Conservation (phyloP, 2,797 vertebrate species). For the Sparus aurata region DNA sequence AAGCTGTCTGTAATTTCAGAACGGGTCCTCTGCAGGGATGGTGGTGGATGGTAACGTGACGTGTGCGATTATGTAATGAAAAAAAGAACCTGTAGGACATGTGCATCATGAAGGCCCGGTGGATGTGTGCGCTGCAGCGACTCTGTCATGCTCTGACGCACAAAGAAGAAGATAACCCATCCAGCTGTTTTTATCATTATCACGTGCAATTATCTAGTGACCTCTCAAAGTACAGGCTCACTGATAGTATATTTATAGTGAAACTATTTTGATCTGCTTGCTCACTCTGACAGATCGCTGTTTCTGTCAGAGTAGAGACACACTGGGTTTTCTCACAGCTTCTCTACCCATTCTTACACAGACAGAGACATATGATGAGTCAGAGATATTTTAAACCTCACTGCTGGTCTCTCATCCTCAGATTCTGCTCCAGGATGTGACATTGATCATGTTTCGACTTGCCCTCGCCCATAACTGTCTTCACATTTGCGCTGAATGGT, state of each 20-base stretch:
- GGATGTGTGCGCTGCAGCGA: neutral
- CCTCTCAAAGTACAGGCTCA: neutral
- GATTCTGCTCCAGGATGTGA: neutral
- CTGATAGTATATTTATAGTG: neutral
- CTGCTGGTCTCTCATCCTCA: neutral
- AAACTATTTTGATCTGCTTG: neutral
- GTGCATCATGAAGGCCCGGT: slow-evolving; percentile 4
- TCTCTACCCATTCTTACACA: neutral
- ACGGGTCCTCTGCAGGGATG: slow-evolving; percentile 23
- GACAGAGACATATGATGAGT: neutral
- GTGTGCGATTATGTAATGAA: slow-evolving; percentile 23
- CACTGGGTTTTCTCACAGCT: neutral
- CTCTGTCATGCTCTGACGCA: slow-evolving; percentile 21
- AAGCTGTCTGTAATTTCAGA: slow-evolving; percentile 17
- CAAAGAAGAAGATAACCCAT: slow-evolving; percentile 6
- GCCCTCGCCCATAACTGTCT: slow-evolving; percentile 18
- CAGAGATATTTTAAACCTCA: slow-evolving; percentile 29
- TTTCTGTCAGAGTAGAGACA: neutral
- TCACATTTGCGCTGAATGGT: neutral
- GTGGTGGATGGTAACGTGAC: slow-evolving; percentile 19
- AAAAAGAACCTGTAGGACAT: slow-evolving; percentile 24
- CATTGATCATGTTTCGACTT: slow-evolving; percentile 29
- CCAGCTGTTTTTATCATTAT: too few relatives aligned
- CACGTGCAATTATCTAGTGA: neutral
- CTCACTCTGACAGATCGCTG: neutral